Conservation (phyloP, 1,140 invertebrate genomes). For the Drosophila nigrodunni region DNA sequence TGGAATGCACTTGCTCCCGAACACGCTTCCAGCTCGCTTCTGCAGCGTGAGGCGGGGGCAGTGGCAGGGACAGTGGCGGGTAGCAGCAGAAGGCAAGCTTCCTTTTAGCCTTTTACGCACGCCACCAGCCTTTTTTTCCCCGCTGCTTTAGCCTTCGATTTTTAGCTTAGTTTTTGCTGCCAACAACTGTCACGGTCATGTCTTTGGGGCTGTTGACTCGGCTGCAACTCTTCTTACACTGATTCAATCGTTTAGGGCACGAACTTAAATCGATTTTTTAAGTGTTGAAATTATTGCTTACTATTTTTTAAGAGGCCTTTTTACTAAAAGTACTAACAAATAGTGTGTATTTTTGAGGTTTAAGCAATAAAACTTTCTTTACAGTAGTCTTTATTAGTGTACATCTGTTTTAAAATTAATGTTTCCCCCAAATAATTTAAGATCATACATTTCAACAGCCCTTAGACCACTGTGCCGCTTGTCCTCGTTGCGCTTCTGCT, state of each 20-base stretch:
- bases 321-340: too few species aligned
- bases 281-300: not conserved
- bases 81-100: constrained; percentile 5
- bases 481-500: constrained; percentile 2
- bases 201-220: constrained; percentile 42
- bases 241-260: constrained; percentile 4
- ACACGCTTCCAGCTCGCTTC: constrained; percentile 71
- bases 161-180: constrained; percentile 13
- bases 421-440: not conserved
- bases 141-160: constrained; percentile 19
- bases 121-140: not conserved
- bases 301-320: too few species aligned
- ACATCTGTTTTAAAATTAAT: not conserved
- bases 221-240: constrained; percentile 17
- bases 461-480: constrained; percentile 17
- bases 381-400: too few species aligned
- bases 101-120: not conserved
- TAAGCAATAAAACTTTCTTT: too few species aligned
- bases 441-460: not conserved
- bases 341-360: too few species aligned
- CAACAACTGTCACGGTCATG: constrained; percentile 64
- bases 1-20: constrained; percentile 68
- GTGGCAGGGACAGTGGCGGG: not conserved
- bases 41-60: constrained; percentile 1
- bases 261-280: not conserved